Conservation (phyloP, 2,888 invertebrate species). For the Nymphalis polychloros region DNA sequence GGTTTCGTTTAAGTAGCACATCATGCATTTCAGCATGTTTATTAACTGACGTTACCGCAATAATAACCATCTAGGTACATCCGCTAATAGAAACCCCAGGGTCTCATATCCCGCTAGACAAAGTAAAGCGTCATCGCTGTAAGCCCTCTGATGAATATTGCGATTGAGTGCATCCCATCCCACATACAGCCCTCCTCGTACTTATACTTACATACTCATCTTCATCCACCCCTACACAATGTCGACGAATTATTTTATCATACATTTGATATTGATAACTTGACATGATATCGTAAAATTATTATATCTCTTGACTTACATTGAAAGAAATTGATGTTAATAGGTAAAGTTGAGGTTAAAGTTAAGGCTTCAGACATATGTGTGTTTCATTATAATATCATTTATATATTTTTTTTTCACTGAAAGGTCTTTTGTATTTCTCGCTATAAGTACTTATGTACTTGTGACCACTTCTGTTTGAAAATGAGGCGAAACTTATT, state of each 20-base stretch:
- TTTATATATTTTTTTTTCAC: too few species aligned
- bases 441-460: too few species aligned
- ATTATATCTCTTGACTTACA: too few species aligned
- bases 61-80: constrained; percentile 33
- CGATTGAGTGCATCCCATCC: constrained; percentile 31
- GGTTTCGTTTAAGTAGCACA: neutral
- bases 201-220: neutral
- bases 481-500: too few species aligned
- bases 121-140: constrained; percentile 40
- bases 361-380: too few species aligned
- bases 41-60: neutral
- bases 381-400: too few species aligned
- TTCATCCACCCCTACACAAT: constrained; percentile 6
- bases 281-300: too few species aligned
- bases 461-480: too few species aligned
- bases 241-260: constrained; percentile 3
- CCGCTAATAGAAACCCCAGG: constrained; percentile 38
- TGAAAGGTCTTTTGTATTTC: too few species aligned
- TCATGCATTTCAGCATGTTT: neutral
- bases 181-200: constrained; percentile 3
- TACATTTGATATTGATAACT: neutral
- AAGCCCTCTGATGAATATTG: constrained; percentile 39
- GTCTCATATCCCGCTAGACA: constrained; percentile 38
- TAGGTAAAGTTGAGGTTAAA: too few species aligned
- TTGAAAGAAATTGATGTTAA: too few species aligned